These are phyloP conservation scores for Chondrilla cf. caribensis DNA, from an alignment of 37 sponge, comb jelly and placozoan genomes.

Conservation along the genomic window DNA sequence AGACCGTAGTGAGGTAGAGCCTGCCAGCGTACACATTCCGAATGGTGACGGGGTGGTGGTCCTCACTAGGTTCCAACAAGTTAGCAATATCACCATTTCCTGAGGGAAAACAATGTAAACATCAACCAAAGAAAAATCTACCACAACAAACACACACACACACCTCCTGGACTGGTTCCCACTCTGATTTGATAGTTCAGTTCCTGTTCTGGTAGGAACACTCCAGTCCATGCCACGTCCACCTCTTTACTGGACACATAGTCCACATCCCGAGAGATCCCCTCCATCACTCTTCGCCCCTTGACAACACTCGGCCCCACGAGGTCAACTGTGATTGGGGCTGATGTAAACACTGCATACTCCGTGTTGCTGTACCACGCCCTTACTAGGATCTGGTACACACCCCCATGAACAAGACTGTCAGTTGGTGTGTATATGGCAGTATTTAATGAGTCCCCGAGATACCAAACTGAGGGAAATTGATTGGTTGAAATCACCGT, in stretches of 20 bases:
- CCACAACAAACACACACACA: background rate
- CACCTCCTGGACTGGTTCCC: slow-evolving; percentile 46
- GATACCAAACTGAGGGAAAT: background rate
- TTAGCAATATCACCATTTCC: too few relatives aligned
- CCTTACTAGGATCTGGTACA: slow-evolving; percentile 61
- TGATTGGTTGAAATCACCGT: background rate
- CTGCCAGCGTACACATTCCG: background rate
- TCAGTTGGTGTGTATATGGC: background rate
- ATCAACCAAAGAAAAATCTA: too few relatives aligned
- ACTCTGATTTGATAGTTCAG: slow-evolving; percentile 41
- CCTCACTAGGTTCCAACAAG: too few relatives aligned
- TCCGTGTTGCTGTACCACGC: slow-evolving; percentile 58
- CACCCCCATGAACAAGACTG: slow-evolving; percentile 46
- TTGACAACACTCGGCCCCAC: background rate
- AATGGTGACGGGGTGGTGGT: background rate
- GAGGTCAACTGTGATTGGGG: slow-evolving; percentile 56
- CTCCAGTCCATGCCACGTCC: slow-evolving; percentile 45
- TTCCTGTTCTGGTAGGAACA: slow-evolving; percentile 43
- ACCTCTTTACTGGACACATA: slow-evolving; percentile 14
- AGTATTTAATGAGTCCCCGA: background rate
- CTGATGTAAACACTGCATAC: slow-evolving; percentile 51
- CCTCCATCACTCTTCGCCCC: slow-evolving; percentile 48
- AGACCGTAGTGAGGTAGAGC: slow-evolving; percentile 45
- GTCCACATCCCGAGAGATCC: slow-evolving; percentile 33
- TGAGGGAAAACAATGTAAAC: too few relatives aligned